Evolutionary conservation across 2,888 invertebrate genomes (phyloP), one percentile per base, ranked within the genome.

Genomic region (Phortica magna): DNA sequence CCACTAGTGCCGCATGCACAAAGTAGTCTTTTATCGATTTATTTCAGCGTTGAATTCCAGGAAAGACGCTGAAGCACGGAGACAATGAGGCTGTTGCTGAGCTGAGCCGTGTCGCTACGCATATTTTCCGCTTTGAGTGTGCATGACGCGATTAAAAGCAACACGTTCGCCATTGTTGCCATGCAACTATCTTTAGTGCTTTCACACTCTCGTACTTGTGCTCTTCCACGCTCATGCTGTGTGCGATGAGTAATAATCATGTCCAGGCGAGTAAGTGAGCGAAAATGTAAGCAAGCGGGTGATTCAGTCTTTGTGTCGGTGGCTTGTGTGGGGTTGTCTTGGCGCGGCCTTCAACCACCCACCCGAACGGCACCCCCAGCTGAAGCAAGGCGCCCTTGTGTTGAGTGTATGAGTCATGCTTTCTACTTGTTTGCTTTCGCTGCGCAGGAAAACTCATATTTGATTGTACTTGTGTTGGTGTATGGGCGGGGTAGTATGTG

Each of bases 361-460:
- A 43, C 43, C 19, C 17, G n/a, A 7, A 5, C 39, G 31, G 39
- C 55, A 71, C 64, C 64, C 64, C 12, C 64, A 64, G 10, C 1
- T 12, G 10, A 31, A 19, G 12, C 31, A 53, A 14, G 70, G 31
- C 53, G 55, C 70, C 53, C 70, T 55, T 14, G 7, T 71, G 12
- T 68, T 55, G 42, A 14, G n/a, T 68, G 68, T 68, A 71, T 71
- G 70, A 71, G 43, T 71, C 70, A 71, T 71, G 19, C 39, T 68
- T 19, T 43, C 43, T 71, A 22, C 70, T 71, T 71, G 70, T 41
- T 41, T 61, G 10, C n/a, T 22, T 22, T 10, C 61, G 22, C 10
- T 22, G 61, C 7, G 22, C 22, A 61, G 61, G 61, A 61, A 61
- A 19, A 22, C 19, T 22, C 10, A 12, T 61, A 22, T 61, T 61